These are phyloP conservation scores for Picathartes gymnocephalus DNA, from an alignment of 2,113 vertebrate species.

Conservation along the genomic window DNA sequence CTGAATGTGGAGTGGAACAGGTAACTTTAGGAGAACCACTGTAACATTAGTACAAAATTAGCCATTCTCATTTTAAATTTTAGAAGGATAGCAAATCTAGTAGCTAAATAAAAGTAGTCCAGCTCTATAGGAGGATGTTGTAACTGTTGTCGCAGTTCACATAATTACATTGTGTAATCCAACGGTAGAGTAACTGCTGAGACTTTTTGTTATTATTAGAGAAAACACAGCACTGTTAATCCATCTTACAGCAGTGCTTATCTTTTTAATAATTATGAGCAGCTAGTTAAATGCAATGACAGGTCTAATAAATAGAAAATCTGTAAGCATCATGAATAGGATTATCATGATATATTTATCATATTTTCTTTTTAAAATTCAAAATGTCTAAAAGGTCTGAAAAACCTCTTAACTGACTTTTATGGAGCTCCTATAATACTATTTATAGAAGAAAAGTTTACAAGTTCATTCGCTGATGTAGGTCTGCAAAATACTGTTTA, in stretches of 20 bases:
- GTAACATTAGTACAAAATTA: neutral
- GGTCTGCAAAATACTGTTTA: constrained; percentile 19
- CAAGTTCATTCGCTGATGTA: constrained; percentile 22
- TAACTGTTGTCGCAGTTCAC: neutral
- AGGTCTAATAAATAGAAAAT: neutral
- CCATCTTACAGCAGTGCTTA: neutral
- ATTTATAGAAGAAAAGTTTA: constrained; percentile 48
- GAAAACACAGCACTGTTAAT: neutral
- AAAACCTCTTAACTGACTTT: neutral
- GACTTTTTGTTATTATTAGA: neutral
- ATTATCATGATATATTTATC: neutral
- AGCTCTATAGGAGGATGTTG: neutral
- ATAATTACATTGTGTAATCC: neutral
- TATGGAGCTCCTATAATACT: neutral
- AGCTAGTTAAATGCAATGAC: constrained; percentile 2
- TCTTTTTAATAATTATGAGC: neutral
- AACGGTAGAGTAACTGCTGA: neutral
- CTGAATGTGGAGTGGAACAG: neutral
- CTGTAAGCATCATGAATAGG: neutral
- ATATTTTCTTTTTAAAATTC: neutral
- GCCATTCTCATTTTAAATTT: neutral
- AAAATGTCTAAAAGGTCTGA: neutral
- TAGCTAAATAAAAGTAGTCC: neutral
- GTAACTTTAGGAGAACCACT: neutral
- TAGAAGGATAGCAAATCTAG: neutral